Evolutionary conservation across 2,797 vertebrate genomes (phyloP), one percentile per base, ranked within the genome.

Genomic region (Avahi laniger): DNA sequence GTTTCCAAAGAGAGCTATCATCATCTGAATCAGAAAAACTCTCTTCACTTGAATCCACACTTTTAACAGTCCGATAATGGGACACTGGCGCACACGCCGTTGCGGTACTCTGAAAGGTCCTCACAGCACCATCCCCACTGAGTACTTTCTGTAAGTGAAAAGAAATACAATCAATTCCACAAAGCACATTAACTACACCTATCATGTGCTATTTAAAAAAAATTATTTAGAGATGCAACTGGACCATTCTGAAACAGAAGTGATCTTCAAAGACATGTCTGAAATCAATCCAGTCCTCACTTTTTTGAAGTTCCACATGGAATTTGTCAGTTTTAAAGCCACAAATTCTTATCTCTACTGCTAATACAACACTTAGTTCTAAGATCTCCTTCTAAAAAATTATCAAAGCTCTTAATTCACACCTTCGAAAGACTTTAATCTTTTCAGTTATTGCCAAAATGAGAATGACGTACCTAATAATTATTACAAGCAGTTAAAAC

Each of bases 21-120:
- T 99, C 99, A 48, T 99, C 99, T 0, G 99, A 99, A 65, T 99
- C 99, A 0, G 98, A 98, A 84, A 99, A 98, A 5, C 99, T 99
- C 93, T 99, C 99, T 13, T 99, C 99, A 88, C 99, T 99, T 7
- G 99, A 99, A n/a, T 97, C 99, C 86, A 99, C 75, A 10, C 97
- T 98, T 38, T 97, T 96, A 30, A 98, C 93, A 98, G 97, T 99
- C 76, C 99, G 99, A 95, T 99, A 99, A 17, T 98, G 98, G 85
- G 98, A 95, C 3, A 95, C 97, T 1, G 97, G 93, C 2, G 92
- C 82, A 75, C 95, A 97, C 0, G 97, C 73, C 4, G 97, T 61
- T 76, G 97, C 63, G 94, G 97, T 98, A 89, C 81, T 98, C 93
- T 99, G 99, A 97, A 99, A 99, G 2, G 98, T 97, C 84, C 97